Evolutionary conservation across 1,140 invertebrate genomes (phyloP).

Genomic region (Arctopsyche grandis): DNA sequence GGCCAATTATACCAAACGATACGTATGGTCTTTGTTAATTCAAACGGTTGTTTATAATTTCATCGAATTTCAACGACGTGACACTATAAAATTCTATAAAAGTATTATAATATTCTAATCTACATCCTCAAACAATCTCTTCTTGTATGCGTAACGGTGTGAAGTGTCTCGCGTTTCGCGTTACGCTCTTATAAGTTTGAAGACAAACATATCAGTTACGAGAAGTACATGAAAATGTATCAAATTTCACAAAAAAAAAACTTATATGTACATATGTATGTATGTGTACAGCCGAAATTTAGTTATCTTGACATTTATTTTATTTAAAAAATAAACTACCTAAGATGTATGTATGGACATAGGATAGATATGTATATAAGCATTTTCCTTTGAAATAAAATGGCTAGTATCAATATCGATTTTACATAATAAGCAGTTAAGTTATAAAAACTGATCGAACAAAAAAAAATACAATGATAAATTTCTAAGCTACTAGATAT

Average conservation of each 20-base stretch:
- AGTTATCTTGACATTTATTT: too few relatives aligned
- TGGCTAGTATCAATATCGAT: too few relatives aligned
- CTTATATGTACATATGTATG: too few relatives aligned
- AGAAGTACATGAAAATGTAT: neutral
- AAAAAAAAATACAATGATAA: too few relatives aligned
- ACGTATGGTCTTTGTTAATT: constrained; percentile 1
- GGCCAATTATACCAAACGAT: constrained; percentile 9
- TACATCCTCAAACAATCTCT: neutral
- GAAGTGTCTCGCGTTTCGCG: constrained; percentile 4
- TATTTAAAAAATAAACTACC: too few relatives aligned
- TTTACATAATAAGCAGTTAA: too few relatives aligned
- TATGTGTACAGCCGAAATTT: too few relatives aligned
- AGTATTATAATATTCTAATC: neutral
- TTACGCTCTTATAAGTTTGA: neutral
- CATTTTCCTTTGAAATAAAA: too few relatives aligned
- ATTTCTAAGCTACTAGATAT: too few relatives aligned
- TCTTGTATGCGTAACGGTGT: neutral
- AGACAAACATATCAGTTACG: constrained; percentile 5
- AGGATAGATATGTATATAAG: too few relatives aligned
- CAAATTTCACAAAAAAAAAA: constrained; percentile 1
- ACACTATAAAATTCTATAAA: neutral
- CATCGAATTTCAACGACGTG: constrained; percentile 11
- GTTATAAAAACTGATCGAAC: too few relatives aligned
- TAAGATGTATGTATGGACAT: too few relatives aligned
- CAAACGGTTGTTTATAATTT: neutral